Conservation (phyloP, 2,888 invertebrate genomes). For the Amblyjoppa fuscipennis region DNA sequence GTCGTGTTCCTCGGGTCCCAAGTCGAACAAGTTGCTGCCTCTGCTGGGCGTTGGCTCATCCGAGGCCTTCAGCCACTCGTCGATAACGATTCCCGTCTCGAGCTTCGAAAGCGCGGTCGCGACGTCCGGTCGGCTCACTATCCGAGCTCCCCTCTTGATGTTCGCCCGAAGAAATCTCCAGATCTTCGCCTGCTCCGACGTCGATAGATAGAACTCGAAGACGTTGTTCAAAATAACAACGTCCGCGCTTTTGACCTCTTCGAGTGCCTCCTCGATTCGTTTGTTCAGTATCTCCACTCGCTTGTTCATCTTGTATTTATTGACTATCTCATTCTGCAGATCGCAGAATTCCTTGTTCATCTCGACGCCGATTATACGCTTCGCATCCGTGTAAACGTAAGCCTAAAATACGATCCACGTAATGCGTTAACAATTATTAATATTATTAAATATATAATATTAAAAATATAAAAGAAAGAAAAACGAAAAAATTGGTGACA, state of each 20-base stretch:
- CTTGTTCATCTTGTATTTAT: conserved; percentile 86
- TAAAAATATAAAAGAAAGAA: no score
- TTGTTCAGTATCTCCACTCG: conserved; percentile 87
- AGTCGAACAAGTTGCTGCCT: conserved; percentile 45
- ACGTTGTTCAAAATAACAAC: conserved; percentile 89
- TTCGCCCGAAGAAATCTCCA: conserved; percentile 88
- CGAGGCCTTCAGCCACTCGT: conserved; percentile 86
- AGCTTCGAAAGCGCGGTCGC: conserved; percentile 86
- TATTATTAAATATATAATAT: neutral
- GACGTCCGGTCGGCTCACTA: conserved; percentile 88
- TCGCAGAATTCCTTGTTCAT: conserved; percentile 89
- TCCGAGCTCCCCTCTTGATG: conserved; percentile 87
- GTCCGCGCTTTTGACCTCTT: conserved; percentile 87
- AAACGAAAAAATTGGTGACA: neutral
- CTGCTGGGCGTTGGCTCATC: conserved; percentile 69
- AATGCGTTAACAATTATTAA: no score
- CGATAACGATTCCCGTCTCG: conserved; percentile 85
- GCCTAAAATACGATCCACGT: conserved; percentile 85
- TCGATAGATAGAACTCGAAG: conserved; percentile 89
- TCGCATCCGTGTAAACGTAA: conserved; percentile 87
- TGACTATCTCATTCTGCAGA: conserved; percentile 87
- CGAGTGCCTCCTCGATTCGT: conserved; percentile 87
- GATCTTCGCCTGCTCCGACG: conserved; percentile 87
- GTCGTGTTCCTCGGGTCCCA: conserved; percentile 42
- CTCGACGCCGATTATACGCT: conserved; percentile 89